phyloP scores from a whole-genome alignment of 2,113 vertebrate genomes.

The Nerophis ophidion region DNA sequence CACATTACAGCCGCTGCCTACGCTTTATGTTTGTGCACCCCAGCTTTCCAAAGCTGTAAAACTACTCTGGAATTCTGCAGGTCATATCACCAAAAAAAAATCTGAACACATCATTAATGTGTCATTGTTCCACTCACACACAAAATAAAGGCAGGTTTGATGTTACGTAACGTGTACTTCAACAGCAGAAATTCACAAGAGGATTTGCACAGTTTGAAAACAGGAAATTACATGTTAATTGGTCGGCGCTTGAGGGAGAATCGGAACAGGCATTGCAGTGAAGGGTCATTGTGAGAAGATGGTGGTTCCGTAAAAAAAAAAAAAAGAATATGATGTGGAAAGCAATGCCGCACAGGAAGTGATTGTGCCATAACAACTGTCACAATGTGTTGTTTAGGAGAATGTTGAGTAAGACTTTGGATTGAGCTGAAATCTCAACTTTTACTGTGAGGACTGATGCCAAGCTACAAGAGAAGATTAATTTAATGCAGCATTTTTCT shows the following conservation, averaged over 20 bases:
- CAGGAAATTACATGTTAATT: conserved; percentile 57
- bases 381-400: not conserved
- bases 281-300: not conserved
- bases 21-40: no score
- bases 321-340: not conserved
- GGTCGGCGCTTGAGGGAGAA: conserved; percentile 27
- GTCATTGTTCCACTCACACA: conserved; percentile 16
- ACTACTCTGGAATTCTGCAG: no score
- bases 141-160: not conserved
- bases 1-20: no score
- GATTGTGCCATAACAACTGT: not conserved
- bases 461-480: not conserved
- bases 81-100: not conserved
- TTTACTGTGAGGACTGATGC: not conserved
- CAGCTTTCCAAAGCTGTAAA: no score
- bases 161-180: conserved; percentile 31
- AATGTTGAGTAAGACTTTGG: not conserved
- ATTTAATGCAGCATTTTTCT: not conserved
- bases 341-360: not conserved
- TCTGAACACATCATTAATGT: conserved; percentile 1
- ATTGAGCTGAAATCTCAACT: not conserved
- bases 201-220: conserved; percentile 43
- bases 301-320: not conserved
- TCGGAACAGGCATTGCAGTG: conserved; percentile 1
- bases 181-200: conserved; percentile 18